Evolutionary conservation across 2,113 vertebrate species (phyloP).

Genomic region (Herpailurus yagouaroundi): DNA sequence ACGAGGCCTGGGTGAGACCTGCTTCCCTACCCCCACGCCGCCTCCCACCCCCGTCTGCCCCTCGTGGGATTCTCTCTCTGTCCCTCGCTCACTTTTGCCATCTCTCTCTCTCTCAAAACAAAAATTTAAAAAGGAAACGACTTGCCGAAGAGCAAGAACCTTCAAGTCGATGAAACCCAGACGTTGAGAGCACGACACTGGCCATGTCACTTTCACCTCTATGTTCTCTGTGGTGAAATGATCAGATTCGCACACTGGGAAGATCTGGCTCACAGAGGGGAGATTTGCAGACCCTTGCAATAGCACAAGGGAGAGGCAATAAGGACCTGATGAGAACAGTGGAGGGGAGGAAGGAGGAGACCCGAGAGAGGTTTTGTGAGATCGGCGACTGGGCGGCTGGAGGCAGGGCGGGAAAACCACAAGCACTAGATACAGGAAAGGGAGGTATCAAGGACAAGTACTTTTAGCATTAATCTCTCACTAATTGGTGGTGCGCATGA

Average conservation of each 20-base stretch:
- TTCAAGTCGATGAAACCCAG: conserved; percentile 8
- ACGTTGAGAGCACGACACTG: not conserved
- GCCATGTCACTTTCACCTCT: not conserved
- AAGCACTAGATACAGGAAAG: not conserved
- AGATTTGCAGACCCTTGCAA: not conserved
- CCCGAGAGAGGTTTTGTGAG: not conserved
- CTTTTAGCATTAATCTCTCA: not conserved
- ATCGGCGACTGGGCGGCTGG: not conserved
- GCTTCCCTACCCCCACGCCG: too few species aligned
- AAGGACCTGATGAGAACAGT: not conserved
- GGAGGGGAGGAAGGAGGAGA: not conserved
- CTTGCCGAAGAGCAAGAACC: not conserved
- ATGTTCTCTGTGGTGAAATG: conserved; percentile 7
- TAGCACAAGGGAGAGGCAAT: not conserved
- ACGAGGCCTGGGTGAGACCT: too few species aligned
- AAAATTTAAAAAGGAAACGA: not conserved
- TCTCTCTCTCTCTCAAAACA: too few species aligned
- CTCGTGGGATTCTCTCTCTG: too few species aligned
- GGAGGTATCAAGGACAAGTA: not conserved
- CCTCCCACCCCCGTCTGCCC: too few species aligned
- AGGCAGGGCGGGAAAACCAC: not conserved
- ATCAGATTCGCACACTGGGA: not conserved
- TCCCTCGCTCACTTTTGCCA: too few species aligned
- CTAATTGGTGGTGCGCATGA: not conserved
- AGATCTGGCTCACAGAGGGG: not conserved